Evolutionary conservation across 1,140 invertebrate genomes (phyloP).

Genomic region (Drosophila sp.): DNA sequence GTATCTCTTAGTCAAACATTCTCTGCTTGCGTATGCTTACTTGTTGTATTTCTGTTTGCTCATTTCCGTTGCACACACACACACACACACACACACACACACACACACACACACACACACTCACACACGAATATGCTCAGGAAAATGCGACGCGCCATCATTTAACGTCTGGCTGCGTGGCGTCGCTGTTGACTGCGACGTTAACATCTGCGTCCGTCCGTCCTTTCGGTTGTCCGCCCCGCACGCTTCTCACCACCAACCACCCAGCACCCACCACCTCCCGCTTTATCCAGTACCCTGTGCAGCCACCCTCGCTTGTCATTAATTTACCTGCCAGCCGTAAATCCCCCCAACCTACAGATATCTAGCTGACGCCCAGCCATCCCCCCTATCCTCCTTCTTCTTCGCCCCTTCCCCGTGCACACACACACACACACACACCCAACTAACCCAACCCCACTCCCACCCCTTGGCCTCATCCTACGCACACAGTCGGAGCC

Average conservation of each 20-base stretch:
- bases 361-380: background rate
- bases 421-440: too few species aligned
- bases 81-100: constrained; percentile 11
- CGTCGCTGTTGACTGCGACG: constrained; percentile 38
- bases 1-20: background rate
- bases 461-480: background rate
- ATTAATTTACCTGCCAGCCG: constrained; percentile 54
- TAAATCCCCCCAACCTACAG: constrained; percentile 23
- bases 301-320: constrained; percentile 53
- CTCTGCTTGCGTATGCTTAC: background rate
- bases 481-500: constrained; percentile 65
- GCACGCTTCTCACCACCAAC: too few species aligned
- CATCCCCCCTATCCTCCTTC: too few species aligned
- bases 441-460: too few species aligned
- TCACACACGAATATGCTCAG: background rate
- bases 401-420: too few species aligned
- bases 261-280: background rate
- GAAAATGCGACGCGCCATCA: constrained; percentile 63
- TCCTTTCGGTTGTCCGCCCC: background rate
- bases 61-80: constrained; percentile 68
- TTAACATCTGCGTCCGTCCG: constrained; percentile 8
- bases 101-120: background rate
- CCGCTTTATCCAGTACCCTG: background rate
- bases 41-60: constrained; percentile 67
- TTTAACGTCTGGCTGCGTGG: constrained; percentile 53